Conservation (phyloP, 2,113 vertebrate species). For the Zosterops pallidus region DNA sequence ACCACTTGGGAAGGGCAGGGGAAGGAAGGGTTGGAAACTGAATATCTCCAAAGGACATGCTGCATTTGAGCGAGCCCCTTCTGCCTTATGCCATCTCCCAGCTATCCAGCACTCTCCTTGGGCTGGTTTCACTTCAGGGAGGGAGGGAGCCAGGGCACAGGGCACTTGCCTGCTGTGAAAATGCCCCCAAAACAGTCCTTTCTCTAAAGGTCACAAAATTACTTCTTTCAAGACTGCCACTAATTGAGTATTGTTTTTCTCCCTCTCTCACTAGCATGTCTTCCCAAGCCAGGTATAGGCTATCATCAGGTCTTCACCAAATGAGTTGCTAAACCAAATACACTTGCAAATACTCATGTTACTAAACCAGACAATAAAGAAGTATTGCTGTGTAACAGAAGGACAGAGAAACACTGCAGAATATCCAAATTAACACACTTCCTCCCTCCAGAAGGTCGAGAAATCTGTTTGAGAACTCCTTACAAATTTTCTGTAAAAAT, state of each 20-base stretch:
- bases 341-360: neutral
- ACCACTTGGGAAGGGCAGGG: neutral
- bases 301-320: neutral
- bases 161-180: neutral
- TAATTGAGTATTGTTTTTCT: neutral
- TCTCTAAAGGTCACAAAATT: neutral
- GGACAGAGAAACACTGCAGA: neutral
- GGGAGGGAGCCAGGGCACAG: rapidly evolving
- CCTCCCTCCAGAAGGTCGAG: neutral
- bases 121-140: neutral
- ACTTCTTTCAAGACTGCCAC: neutral
- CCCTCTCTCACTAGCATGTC: neutral
- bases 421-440: neutral
- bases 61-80: neutral
- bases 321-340: neutral
- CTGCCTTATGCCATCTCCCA: neutral
- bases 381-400: neutral
- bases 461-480: neutral
- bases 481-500: neutral
- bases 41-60: neutral
- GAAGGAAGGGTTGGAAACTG: neutral
- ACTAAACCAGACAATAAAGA: neutral
- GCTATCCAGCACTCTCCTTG: rapidly evolving
- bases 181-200: neutral
- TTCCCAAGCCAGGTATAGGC: neutral